phyloP scores from a whole-genome alignment of 2,113 vertebrate genomes.

The Bubo blakistoni region DNA sequence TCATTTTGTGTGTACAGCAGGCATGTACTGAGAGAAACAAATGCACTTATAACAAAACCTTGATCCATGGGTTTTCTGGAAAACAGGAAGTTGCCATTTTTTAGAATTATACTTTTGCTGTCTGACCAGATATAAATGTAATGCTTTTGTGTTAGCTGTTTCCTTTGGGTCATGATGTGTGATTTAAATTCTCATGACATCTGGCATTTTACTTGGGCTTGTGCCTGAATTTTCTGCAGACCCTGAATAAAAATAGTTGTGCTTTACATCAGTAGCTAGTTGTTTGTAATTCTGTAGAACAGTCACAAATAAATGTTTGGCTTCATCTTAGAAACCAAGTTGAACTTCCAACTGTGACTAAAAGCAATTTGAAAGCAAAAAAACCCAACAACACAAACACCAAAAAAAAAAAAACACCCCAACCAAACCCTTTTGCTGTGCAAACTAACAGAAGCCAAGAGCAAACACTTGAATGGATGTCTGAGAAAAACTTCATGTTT shows the following conservation, averaged over 20 bases:
- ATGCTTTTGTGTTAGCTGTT: neutral
- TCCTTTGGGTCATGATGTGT: neutral
- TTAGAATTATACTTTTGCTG: neutral
- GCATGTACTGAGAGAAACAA: neutral
- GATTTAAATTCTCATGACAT: neutral
- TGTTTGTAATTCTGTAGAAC: neutral
- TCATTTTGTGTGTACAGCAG: neutral
- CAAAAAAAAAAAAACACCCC: neutral
- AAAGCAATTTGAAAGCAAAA: neutral
- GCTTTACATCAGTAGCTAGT: neutral
- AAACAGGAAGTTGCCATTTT: neutral
- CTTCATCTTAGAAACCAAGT: neutral
- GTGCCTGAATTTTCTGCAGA: neutral
- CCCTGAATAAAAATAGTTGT: neutral
- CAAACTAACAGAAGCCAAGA: neutral
- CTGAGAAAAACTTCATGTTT: neutral
- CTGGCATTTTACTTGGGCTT: constrained; percentile 2
- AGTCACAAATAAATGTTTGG: neutral
- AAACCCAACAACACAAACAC: neutral
- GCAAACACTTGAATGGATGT: neutral
- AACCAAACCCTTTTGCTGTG: neutral
- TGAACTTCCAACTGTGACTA: neutral
- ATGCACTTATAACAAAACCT: neutral
- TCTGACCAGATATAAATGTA: neutral
- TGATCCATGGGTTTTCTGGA: neutral